A percentile compares a stretch with the other conserved stretches of the same genome.
Evolutionary conservation across 2,113 vertebrate species (phyloP).

Genomic region (Pheucticus melanocephalus): DNA sequence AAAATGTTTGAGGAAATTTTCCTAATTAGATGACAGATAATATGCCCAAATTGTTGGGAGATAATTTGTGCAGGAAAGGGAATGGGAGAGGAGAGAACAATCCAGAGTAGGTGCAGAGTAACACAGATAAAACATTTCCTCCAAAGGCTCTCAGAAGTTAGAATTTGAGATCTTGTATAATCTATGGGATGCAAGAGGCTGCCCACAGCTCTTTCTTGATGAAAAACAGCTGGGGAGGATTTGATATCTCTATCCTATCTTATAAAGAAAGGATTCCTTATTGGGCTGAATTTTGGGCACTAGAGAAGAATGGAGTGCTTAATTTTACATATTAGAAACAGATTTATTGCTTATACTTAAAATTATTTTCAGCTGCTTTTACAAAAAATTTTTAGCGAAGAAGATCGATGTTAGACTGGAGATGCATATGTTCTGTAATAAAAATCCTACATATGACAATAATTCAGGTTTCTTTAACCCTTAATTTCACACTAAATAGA

Average conservation of each 20-base stretch:
- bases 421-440: neutral
- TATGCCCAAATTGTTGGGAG: accelerated
- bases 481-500: neutral
- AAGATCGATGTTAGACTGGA: neutral
- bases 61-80: neutral
- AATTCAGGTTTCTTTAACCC: neutral
- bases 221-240: neutral
- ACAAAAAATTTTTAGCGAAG: neutral
- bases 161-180: neutral
- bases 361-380: neutral
- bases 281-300: neutral
- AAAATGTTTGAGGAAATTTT: neutral
- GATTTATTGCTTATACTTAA: neutral
- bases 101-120: neutral
- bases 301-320: neutral
- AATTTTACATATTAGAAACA: neutral
- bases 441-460: neutral
- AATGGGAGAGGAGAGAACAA: neutral
- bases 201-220: neutral
- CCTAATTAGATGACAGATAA: neutral
- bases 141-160: neutral
- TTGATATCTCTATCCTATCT: neutral
- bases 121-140: neutral
- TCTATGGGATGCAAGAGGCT: neutral
- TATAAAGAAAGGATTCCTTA: neutral